Conservation (phyloP, 2,797 vertebrate genomes). For the Cossypha polioptera region DNA sequence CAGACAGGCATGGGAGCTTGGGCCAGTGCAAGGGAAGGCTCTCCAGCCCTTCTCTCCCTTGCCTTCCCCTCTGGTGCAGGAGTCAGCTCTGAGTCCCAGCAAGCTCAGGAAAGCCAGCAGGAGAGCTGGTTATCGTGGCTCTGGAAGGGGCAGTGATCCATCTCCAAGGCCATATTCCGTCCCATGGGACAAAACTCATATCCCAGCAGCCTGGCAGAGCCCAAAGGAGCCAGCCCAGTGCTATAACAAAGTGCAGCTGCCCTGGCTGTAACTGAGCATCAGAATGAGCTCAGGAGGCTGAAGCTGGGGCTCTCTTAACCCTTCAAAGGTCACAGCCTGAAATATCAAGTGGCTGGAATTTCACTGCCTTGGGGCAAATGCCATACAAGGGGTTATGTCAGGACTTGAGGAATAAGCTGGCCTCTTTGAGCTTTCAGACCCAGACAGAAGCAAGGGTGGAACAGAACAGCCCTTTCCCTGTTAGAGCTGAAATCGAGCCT, state of each 20-base stretch:
- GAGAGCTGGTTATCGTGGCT: fast-evolving
- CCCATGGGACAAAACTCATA: fast-evolving
- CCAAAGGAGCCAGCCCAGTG: not conserved
- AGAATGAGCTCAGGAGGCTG: not conserved
- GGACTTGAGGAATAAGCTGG: conserved; percentile 42
- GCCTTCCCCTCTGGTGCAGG: not conserved
- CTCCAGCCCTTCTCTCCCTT: not conserved
- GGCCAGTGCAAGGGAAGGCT: not conserved
- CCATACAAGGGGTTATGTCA: conserved; percentile 16
- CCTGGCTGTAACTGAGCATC: not conserved
- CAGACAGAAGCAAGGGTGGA: not conserved
- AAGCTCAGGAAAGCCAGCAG: not conserved
- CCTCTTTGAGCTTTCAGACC: conserved; percentile 7
- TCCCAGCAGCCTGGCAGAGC: not conserved
- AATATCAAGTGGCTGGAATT: conserved; percentile 16
- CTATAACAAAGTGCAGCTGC: not conserved
- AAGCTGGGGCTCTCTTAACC: not conserved
- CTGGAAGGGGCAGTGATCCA: not conserved
- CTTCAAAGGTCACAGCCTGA: not conserved
- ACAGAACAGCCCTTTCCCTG: conserved; percentile 55
- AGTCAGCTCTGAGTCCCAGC: not conserved
- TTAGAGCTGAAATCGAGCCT: not conserved
- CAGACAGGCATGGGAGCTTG: not conserved
- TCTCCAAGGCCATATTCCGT: not conserved
- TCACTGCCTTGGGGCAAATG: conserved; percentile 31